Percentiles rank a stretch among this genome's conserved stretches.
Conservation (phyloP, 2,797 vertebrate genomes). For the Anabas testudineus region DNA sequence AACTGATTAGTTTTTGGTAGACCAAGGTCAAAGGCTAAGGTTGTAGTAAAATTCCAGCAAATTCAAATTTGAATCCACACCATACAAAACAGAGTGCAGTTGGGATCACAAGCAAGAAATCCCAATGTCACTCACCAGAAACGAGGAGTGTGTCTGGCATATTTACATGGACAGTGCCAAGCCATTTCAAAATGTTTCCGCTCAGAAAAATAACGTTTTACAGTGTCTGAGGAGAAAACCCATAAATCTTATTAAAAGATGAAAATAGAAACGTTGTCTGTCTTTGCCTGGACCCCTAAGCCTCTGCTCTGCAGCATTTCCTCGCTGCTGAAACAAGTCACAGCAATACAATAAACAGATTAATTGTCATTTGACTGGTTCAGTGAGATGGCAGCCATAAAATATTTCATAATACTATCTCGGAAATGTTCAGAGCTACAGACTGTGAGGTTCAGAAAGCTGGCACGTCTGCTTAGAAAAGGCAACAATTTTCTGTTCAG, state of each 20-base stretch:
- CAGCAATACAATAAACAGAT: slow-evolving; percentile 38
- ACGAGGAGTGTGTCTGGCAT: slow-evolving; percentile 11
- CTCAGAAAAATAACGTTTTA: slow-evolving; percentile 25
- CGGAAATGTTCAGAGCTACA: slow-evolving; percentile 16
- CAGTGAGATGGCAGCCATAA: slow-evolving; percentile 30
- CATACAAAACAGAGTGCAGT: neutral
- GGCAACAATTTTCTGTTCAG: neutral
- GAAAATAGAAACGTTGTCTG: slow-evolving; percentile 14
- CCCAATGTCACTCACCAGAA: slow-evolving; percentile 10
- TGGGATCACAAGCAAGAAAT: slow-evolving; percentile 16
- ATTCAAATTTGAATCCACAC: slow-evolving; percentile 1
- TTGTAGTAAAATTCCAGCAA: no score
- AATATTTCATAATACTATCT: slow-evolving; percentile 25
- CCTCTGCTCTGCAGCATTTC: slow-evolving; percentile 19
- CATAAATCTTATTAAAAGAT: slow-evolving; percentile 38
- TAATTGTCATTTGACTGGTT: slow-evolving; percentile 28
- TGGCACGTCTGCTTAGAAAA: slow-evolving; percentile 18
- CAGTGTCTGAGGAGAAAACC: slow-evolving; percentile 20
- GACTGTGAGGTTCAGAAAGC: slow-evolving; percentile 12
- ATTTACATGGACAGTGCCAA: slow-evolving; percentile 9
- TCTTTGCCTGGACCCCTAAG: slow-evolving; percentile 17
- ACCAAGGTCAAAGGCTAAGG: no score
- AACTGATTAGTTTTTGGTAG: no score
- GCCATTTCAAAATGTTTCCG: slow-evolving; percentile 22
- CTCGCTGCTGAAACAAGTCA: slow-evolving; percentile 6